A percentile compares a stretch with the other conserved stretches of the same genome.
phyloP scores from a whole-genome alignment of 2,113 vertebrate species.

The Columbina picui region DNA sequence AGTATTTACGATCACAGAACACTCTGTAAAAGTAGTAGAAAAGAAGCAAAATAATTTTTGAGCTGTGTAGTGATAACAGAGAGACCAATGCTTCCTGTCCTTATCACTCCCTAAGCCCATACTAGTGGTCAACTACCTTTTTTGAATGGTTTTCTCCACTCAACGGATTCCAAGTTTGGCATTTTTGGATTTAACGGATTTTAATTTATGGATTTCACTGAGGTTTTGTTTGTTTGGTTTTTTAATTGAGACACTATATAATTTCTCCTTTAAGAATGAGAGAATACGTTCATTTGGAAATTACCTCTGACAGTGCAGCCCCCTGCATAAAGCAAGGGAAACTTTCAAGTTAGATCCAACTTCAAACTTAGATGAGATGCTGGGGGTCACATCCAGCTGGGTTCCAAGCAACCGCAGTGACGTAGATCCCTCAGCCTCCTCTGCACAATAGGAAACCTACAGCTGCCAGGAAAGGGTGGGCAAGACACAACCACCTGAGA shows the following conservation, averaged over 20 bases:
- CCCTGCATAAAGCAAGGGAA: not conserved
- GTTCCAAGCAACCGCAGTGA: not conserved
- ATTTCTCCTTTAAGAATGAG: not conserved
- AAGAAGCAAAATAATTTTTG: not conserved
- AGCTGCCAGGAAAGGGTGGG: not conserved
- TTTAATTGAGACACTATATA: not conserved
- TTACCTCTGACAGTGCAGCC: fast-evolving
- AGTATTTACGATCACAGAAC: not conserved
- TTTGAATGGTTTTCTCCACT: not conserved
- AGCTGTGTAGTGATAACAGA: not conserved
- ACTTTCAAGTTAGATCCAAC: not conserved
- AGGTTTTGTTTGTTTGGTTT: not conserved
- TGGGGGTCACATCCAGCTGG: not conserved
- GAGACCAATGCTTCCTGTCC: not conserved
- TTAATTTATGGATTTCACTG: not conserved
- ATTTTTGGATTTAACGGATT: not conserved
- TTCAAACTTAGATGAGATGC: not conserved
- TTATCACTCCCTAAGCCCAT: not conserved
- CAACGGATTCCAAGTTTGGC: not conserved
- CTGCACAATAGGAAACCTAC: not conserved
- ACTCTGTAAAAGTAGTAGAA: not conserved
- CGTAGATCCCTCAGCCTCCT: not conserved
- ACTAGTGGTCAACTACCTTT: not conserved
- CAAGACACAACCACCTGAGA: not conserved
- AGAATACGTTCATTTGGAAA: not conserved